Conservation (phyloP, 2,113 vertebrate species). For the Phrynosoma blainvillii region DNA sequence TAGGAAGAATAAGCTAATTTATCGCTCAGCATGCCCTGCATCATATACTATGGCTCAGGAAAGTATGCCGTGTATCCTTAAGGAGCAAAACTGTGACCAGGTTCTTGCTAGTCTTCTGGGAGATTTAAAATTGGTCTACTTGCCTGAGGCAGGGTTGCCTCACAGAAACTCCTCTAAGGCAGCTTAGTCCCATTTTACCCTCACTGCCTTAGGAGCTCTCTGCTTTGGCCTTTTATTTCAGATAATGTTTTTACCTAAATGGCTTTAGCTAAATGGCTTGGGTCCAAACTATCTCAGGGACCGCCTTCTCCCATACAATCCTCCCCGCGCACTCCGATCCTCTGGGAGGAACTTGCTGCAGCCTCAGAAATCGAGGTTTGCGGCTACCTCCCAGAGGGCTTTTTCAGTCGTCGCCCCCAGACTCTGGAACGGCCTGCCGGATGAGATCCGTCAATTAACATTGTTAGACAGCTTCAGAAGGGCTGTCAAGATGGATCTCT, state of each 20-base stretch:
- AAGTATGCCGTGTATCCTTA: not conserved
- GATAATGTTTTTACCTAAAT: not conserved
- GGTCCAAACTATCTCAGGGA: too few species aligned
- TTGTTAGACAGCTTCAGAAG: too few species aligned
- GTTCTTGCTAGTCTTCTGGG: not conserved
- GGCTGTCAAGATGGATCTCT: too few species aligned
- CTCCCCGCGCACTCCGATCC: too few species aligned
- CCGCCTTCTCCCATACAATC: too few species aligned
- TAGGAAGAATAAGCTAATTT: not conserved
- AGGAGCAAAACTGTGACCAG: not conserved
- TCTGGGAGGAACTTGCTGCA: too few species aligned
- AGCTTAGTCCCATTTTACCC: not conserved
- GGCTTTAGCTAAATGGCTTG: too few species aligned
- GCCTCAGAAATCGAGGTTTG: too few species aligned
- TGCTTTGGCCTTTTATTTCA: constrained; percentile 7
- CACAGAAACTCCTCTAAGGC: constrained; percentile 16
- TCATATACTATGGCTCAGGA: not conserved
- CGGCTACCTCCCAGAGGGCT: too few species aligned
- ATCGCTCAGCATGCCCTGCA: not conserved
- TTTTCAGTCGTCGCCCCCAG: too few species aligned
- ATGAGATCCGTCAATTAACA: too few species aligned
- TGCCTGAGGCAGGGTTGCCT: not conserved
- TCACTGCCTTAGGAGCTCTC: not conserved
- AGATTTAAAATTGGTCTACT: not conserved
- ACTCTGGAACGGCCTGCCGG: too few species aligned